Conservation (phyloP, 2,797 vertebrate genomes). For the Amazona ochrocephala region DNA sequence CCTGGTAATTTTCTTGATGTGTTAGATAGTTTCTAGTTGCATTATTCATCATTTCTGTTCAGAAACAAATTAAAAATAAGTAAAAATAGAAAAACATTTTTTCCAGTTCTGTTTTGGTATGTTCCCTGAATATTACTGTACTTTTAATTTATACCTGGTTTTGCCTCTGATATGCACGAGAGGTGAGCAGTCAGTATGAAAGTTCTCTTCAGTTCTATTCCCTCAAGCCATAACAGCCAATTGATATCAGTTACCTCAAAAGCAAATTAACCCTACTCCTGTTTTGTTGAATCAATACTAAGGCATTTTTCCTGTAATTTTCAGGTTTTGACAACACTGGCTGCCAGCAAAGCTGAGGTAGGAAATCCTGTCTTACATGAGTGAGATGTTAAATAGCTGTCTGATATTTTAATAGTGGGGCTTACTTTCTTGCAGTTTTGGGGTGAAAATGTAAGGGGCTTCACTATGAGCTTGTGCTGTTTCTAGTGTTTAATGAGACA, state of each 20-base stretch:
- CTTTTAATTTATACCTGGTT: background rate
- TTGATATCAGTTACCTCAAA: slow-evolving; percentile 68
- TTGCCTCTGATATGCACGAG: background rate
- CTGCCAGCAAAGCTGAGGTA: slow-evolving; percentile 71
- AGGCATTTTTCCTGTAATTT: slow-evolving; percentile 69
- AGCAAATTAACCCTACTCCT: slow-evolving; percentile 73
- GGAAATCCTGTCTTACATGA: slow-evolving; percentile 30
- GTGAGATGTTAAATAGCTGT: background rate
- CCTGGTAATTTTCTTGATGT: background rate
- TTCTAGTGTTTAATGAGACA: background rate
- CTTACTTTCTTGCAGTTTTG: background rate
- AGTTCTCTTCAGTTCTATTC: background rate
- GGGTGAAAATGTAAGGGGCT: background rate
- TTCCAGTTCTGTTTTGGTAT: background rate
- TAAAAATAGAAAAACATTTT: background rate
- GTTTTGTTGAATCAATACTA: slow-evolving; percentile 70
- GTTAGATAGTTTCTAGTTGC: background rate
- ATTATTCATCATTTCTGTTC: background rate
- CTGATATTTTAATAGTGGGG: background rate
- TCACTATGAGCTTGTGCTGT: background rate
- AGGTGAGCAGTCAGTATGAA: background rate
- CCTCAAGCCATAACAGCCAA: slow-evolving; percentile 54
- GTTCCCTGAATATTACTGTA: background rate
- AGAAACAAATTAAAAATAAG: background rate
- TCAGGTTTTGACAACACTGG: slow-evolving; percentile 63